Conservation (phyloP, 2,113 vertebrate genomes). For the Colistium nudipinnis region DNA sequence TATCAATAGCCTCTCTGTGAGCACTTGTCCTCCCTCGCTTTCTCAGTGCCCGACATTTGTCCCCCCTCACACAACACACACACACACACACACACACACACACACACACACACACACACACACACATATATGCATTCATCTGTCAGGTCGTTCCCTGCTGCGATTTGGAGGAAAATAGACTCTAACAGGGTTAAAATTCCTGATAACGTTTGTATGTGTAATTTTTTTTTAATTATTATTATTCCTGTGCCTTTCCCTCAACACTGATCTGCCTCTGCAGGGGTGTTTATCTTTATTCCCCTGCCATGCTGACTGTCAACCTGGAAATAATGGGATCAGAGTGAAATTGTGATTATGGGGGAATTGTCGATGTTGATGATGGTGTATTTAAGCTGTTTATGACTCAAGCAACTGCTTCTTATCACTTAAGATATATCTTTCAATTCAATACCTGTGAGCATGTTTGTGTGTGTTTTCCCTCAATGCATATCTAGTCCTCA, state of each 20-base stretch:
- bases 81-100: conserved; percentile 4
- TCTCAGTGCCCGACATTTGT: conserved; percentile 33
- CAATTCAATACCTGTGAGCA: neutral
- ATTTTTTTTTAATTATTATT: neutral
- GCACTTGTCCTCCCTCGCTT: conserved; percentile 39
- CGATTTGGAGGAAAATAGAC: conserved; percentile 20
- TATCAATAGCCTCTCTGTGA: conserved; percentile 78
- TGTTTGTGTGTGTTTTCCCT: conserved; percentile 21
- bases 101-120: conserved; percentile 2
- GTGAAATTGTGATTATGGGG: conserved; percentile 22
- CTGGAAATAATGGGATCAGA: conserved; percentile 37
- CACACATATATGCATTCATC: conserved; percentile 14
- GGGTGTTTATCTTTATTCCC: conserved; percentile 11
- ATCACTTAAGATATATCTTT: conserved; percentile 52
- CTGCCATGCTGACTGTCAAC: conserved; percentile 10
- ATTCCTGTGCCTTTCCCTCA: neutral
- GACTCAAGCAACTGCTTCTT: conserved; percentile 32
- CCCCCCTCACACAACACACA: conserved; percentile 11
- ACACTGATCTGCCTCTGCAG: neutral
- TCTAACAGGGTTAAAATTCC: conserved; percentile 14
- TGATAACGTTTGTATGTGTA: conserved; percentile 17
- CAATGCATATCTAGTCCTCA: conserved; percentile 9
- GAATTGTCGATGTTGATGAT: conserved; percentile 38
- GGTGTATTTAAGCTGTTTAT: conserved; percentile 45
- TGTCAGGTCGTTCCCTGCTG: conserved; percentile 23